Evolutionary conservation across 2,113 vertebrate genomes (phyloP), one percentile per base, ranked within the genome.

Genomic region (Rhynchopsitta pachyrhyncha): DNA sequence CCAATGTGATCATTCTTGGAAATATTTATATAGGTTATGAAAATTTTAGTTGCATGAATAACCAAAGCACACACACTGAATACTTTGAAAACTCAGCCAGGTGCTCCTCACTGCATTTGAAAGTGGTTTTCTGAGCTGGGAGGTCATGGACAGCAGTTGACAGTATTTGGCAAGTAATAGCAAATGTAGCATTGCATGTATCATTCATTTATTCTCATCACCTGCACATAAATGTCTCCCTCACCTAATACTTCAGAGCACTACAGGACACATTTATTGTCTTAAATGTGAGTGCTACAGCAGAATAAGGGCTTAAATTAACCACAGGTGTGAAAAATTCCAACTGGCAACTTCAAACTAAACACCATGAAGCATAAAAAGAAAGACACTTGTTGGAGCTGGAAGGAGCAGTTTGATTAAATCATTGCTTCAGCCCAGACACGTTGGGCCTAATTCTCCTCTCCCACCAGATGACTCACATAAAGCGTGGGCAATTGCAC

Each of bases 401-500:
- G 73, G 93, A 94, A 93, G 77, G 74, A 93, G 92, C 31, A 79
- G 57, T 94, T 96, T 94, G 86, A 95, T 88, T 96, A 92, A 96
- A 94, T 94, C 93, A 88, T 66, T 60, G 53, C 90, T 81, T 96
- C 88, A 96, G 44, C 93, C 80, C 74, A 96, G 93, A 94, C 83
- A 76, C 82, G 92, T 93, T 95, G 88, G 90, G 77, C 73, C 90
- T 91, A 80, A 95, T 89, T 86, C 92, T 96, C 35, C 86, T 95
- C 88, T 96, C 93, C 86, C 93, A 95, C 80, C 52, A 91, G 83
- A 79, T 97, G 96, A 96, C 86, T 96, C 96, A 96, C 16, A 44
- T 39, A 80, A 90, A 93, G 96, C 70, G 95, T 97, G 88, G 95
- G 95, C 93, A 95, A 87, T 41, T 73, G 82, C 69, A 44, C 68